These are phyloP conservation scores for Leptinotarsa undecemlineata DNA, from an alignment of 1,140 invertebrate genomes.

Conservation along the genomic window DNA sequence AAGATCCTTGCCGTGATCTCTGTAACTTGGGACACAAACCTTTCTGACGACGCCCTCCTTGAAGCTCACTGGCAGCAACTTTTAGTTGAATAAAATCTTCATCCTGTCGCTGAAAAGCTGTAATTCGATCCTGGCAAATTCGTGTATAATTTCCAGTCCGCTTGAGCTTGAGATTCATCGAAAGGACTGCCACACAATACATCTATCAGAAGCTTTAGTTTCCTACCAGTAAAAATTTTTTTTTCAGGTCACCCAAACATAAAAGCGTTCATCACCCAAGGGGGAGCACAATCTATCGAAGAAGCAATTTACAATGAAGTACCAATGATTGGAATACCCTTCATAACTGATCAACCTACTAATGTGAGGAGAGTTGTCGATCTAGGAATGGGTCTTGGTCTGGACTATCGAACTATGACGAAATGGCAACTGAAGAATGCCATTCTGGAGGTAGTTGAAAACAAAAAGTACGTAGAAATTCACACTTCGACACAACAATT, in stretches of 20 bases:
- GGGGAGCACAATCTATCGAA: slow-evolving; percentile 30
- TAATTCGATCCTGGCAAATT: too few species aligned
- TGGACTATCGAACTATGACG: not conserved
- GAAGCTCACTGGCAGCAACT: too few species aligned
- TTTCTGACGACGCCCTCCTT: too few species aligned
- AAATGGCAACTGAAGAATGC: not conserved
- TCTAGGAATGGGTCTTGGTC: not conserved
- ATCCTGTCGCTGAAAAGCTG: too few species aligned
- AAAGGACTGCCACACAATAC: too few species aligned
- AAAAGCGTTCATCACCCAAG: slow-evolving; percentile 30
- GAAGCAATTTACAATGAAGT: slow-evolving; percentile 24
- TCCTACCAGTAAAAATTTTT: not conserved
- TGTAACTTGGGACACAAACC: too few species aligned
- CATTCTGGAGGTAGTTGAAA: slow-evolving; percentile 1
- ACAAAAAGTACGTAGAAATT: slow-evolving; percentile 17
- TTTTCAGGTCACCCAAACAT: slow-evolving; percentile 28
- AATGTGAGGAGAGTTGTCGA: not conserved
- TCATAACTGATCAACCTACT: slow-evolving; percentile 12
- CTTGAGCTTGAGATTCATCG: too few species aligned
- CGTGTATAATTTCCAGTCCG: too few species aligned
- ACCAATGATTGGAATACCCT: slow-evolving; percentile 19
- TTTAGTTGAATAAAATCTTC: too few species aligned
- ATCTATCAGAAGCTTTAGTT: too few species aligned
- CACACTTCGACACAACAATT: too few species aligned
- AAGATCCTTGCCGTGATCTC: too few species aligned